Base-by-base conservation (phyloP, 2,113 vertebrate species). In the Conger conger region DNA sequence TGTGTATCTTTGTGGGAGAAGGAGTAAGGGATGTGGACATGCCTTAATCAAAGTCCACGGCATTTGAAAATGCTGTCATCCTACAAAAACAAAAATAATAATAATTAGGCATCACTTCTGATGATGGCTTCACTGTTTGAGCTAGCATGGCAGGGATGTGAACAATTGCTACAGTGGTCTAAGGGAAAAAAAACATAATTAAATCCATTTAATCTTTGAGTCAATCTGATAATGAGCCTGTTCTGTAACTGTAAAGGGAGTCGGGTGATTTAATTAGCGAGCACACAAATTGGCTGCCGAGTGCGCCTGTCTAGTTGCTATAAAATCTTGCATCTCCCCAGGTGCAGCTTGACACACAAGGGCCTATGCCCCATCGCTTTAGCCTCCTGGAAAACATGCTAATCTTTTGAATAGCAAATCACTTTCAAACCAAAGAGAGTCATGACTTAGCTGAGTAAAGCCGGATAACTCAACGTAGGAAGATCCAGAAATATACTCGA, bases 1-100 rank as follows among this genome's bases (percentile, higher is more conserved):
- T 81, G 80, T 83, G 23, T 30, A 18, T 68, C 20, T 30, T 80
- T 33, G 17, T 8, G 38, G 33, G 84, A 87, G 77, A 80, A 63
- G 82, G 60, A 37, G 37, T 7, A 36, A 85, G 80, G 81, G 82
- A 17, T 16, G 73, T 77, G 84, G 76, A 73, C 87, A 88, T 77
- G 82, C 90, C 90, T 40, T 36, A 8, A 63, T 60, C 36, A 36
- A 33, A 50, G 23, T 83, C 16, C 15, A 50, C 36, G 3, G 40
- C 60, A 1, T 60, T 80, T 42, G 27, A 60, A 84, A 18, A 84
- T 40, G 50, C 33, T n/a, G 35, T 79, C 79, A 84, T 27, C 23
- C 68, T 84, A 54, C 79, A 36, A 50, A 54, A 38, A 23, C 82
- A 38, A 37, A 68, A 85, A 80, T 2, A 60, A 81, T 68, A 85